Base-by-base conservation (phyloP, 2,113 vertebrate genomes). In the Phodopus roborovskii region DNA sequence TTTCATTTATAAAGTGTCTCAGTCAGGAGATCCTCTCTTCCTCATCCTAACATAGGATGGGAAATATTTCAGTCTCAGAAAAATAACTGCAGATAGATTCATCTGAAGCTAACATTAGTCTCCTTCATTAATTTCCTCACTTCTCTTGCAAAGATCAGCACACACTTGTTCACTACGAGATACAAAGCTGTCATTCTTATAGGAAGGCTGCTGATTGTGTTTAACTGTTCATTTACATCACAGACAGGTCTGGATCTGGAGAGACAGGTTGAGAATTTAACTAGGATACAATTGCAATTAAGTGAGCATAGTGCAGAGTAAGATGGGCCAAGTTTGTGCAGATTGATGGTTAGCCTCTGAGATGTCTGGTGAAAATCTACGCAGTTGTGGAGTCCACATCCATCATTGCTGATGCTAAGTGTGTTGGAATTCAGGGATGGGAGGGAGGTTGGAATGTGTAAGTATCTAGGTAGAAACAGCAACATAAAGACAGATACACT, bases 351-450 rank as follows among this genome's bases (percentile, higher is more conserved):
- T 86, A 58, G 39, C 50, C 71, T 75, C 60, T 89, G 77, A 94
- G 82, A 92, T 89, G 26, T 94, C 75, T 48, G 77, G 50, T 92
- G 88, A 79, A 87, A 86, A 92, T 88, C 48, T 6, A 42, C 91
- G 91, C 68, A 42, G 26, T 92, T 58, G 73, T 90, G 30, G 42
- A 94, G 39, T 84, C 82, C 92, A 68, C 85, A 92, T 97, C 88
- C 88, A 68, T 83, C 74, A 33, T 83, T 71, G 26, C 56, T 71
- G 82, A 92, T 28, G 36, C 71, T 64, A 93, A 96, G 36, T 90
- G 95, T 97, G 45, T 66, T 95, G 96, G 96, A 94, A 97, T 97
- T 94, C 91, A 39, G 82, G 19, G 48, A 74, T n/a, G 6, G 16
- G 24, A 84, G 39, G 60, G 93, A 90, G 93, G n/a, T 83, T 17